A percentile compares a stretch with the other conserved stretches of the same genome.
Evolutionary conservation across 1,140 invertebrate species (phyloP).

Genomic region (Drosophila orena): DNA sequence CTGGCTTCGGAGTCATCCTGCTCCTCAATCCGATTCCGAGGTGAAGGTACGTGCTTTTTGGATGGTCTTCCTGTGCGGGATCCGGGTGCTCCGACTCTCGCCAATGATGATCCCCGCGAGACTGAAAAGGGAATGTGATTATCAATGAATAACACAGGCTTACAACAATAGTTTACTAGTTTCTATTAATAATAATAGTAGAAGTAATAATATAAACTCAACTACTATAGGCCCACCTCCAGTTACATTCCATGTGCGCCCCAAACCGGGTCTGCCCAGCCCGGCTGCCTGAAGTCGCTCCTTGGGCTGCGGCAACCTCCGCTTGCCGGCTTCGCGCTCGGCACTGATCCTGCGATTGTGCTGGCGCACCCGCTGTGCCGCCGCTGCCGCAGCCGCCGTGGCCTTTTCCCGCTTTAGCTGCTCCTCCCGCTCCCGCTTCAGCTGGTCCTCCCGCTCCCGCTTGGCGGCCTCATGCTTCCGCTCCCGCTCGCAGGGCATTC

Average conservation of each 20-base stretch:
- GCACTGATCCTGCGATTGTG: conserved; percentile 9
- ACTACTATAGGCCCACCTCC: neutral
- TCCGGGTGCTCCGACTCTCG: neutral
- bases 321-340: neutral
- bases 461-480: conserved; percentile 37
- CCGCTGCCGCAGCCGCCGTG: conserved; percentile 12
- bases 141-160: too few species aligned
- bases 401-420: conserved; percentile 27
- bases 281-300: neutral
- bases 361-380: conserved; percentile 26
- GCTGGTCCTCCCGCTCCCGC: conserved; percentile 48
- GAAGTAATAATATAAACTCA: too few species aligned
- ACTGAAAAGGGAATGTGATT: too few species aligned
- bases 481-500: conserved; percentile 52
- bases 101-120: too few species aligned
- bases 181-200: too few species aligned
- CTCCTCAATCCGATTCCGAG: neutral
- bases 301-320: neutral
- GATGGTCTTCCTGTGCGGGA: neutral
- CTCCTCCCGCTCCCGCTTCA: conserved; percentile 43
- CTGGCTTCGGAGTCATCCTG: conserved; percentile 9
- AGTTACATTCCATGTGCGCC: neutral
- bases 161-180: too few species aligned
- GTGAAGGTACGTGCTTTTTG: too few species aligned
- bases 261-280: too few species aligned